Evolutionary conservation across 2,888 invertebrate genomes (phyloP).

Genomic region (Neoscelio sp.): DNA sequence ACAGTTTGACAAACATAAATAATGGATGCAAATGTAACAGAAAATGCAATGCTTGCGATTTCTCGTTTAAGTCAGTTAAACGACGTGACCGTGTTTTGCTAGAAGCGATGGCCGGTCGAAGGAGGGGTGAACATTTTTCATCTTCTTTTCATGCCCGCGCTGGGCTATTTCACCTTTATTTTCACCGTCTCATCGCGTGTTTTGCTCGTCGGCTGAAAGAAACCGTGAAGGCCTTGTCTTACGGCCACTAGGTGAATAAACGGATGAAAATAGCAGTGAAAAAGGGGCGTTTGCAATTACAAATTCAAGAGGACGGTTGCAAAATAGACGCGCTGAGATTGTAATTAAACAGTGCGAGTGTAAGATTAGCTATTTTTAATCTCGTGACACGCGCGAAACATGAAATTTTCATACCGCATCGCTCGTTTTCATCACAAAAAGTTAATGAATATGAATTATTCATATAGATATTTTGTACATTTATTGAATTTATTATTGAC

Average conservation of each 20-base stretch:
- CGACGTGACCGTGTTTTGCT: conserved; percentile 53
- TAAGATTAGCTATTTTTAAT: conserved; percentile 45
- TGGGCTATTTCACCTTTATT: conserved; percentile 73
- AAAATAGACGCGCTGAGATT: conserved; percentile 43
- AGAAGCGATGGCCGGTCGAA: conserved; percentile 9
- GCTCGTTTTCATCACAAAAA: conserved; percentile 26
- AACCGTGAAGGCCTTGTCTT: conserved; percentile 75
- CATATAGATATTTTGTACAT: conserved; percentile 33
- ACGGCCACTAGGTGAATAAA: conserved; percentile 44
- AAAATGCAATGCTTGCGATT: conserved; percentile 43
- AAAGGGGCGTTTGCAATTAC: conserved; percentile 61
- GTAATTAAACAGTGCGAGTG: conserved; percentile 60
- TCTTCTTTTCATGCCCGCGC: conserved; percentile 46
- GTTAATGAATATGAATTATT: conserved; percentile 43
- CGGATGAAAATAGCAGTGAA: conserved; percentile 53
- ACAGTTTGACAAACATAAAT: conserved; percentile 16
- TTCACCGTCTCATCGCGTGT: conserved; percentile 76
- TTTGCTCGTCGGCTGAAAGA: conserved; percentile 69
- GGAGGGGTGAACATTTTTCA: conserved; percentile 44
- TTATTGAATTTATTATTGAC: conserved; percentile 55
- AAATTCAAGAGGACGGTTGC: conserved; percentile 53
- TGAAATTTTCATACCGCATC: conserved; percentile 42
- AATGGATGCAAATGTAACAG: conserved; percentile 4
- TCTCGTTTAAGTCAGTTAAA: conserved; percentile 61
- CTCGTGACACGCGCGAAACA: conserved; percentile 34